These are phyloP conservation scores for Cyclophora punctaria DNA, from an alignment of 2,888 invertebrate genomes.

Conservation along the genomic window DNA sequence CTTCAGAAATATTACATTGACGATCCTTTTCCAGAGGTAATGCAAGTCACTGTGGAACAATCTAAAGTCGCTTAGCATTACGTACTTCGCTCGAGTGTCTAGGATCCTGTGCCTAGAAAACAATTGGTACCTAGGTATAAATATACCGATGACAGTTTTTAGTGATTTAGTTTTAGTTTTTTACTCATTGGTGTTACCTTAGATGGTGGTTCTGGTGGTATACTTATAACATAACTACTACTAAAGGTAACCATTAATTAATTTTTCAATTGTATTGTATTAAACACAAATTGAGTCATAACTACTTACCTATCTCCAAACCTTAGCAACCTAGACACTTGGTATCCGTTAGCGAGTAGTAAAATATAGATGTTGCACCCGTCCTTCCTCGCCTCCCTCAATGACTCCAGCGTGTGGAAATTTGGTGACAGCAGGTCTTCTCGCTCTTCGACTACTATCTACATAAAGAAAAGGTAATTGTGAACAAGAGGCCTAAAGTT, in stretches of 20 bases:
- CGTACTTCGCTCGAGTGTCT: conserved; percentile 81
- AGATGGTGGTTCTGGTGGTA: no score
- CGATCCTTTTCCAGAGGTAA: conserved; percentile 85
- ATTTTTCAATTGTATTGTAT: no score
- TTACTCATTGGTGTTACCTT: no score
- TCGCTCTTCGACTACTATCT: conserved; percentile 76
- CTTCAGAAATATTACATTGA: conserved; percentile 83
- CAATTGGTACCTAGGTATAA: neutral
- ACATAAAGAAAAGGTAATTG: conserved; percentile 7
- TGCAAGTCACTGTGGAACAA: conserved; percentile 79
- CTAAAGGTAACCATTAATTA: no score
- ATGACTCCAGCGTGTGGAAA: conserved; percentile 71
- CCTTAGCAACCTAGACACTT: conserved; percentile 78
- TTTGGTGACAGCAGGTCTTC: conserved; percentile 80
- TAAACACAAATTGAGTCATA: no score
- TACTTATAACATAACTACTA: no score
- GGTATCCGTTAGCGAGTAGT: conserved; percentile 81
- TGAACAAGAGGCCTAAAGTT: neutral
- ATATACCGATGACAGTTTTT: no score
- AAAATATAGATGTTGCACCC: conserved; percentile 84
- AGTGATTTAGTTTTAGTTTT: no score
- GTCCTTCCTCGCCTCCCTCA: conserved; percentile 74
- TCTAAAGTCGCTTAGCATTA: conserved; percentile 81
- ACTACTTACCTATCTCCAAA: conserved; percentile 81
- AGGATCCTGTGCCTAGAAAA: conserved; percentile 77